phyloP scores from a whole-genome alignment of 2,113 vertebrate genomes.

The Amazona guildingii region DNA sequence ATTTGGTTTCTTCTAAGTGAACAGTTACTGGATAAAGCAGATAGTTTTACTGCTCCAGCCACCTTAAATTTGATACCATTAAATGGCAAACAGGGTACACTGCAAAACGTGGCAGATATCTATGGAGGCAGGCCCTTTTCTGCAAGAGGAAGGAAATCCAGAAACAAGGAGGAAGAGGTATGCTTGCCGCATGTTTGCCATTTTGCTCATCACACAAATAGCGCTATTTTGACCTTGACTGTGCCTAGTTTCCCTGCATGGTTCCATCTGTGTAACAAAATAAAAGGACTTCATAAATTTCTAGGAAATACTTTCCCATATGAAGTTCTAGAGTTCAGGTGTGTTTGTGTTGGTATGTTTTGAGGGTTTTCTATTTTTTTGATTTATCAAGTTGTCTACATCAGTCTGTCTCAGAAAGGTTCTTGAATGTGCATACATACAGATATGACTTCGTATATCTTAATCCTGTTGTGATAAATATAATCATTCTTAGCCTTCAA shows the following conservation, averaged over 20 bases:
- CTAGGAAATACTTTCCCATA: constrained; percentile 30
- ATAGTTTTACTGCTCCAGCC: constrained; percentile 39
- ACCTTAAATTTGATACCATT: constrained; percentile 87
- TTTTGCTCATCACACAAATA: constrained; percentile 50
- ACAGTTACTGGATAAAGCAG: constrained; percentile 47
- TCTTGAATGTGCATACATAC: neutral
- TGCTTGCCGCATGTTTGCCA: constrained; percentile 80
- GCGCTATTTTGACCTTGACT: constrained; percentile 35
- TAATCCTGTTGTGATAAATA: neutral
- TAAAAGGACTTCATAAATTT: constrained; percentile 23
- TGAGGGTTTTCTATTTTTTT: neutral
- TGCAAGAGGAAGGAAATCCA: constrained; percentile 87
- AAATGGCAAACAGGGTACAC: constrained; percentile 93
- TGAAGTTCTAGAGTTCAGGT: neutral
- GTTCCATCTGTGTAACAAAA: constrained; percentile 60
- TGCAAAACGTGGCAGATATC: constrained; percentile 88
- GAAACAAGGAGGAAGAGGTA: constrained; percentile 99
- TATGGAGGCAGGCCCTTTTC: constrained; percentile 88
- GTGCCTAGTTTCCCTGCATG: constrained; percentile 71
- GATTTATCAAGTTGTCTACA: constrained; percentile 23
- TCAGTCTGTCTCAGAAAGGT: neutral
- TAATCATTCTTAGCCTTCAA: neutral
- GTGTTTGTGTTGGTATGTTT: neutral
- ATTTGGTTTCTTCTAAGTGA: constrained; percentile 28
- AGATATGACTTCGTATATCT: neutral